Evolutionary conservation across 2,888 invertebrate species (phyloP), one percentile per base, ranked within the genome.

Genomic region (Xanthostigma xanthostigma): DNA sequence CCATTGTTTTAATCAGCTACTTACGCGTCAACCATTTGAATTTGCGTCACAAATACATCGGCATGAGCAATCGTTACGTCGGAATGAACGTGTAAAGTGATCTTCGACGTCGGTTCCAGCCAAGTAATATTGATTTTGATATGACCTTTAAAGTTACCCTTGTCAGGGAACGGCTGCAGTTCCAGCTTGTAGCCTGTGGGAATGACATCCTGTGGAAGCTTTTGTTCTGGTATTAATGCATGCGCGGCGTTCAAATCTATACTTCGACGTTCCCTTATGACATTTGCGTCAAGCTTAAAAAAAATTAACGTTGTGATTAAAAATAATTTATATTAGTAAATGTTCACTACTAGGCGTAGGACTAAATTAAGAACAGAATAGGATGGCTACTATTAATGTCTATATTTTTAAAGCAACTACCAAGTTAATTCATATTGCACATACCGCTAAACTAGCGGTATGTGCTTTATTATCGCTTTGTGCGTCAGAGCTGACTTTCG

Each of bases 161-260:
- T 76, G 37, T 75, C 76, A 0, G 80, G 66, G 51, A 76, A 76
- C 0, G 86, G 84, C 50, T 80, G 75, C 9, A 88, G 59, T 49
- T 80, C 74, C 35, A 88, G 58, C 17, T 73, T 70, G 61, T 88
- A 88, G 5, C 73, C 76, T 0, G 70, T 74, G 0, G 87, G 86
- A 35, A 73, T 66, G 2, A 85, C 71, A 34, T 76, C 71, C 50
- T 73, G 74, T 1, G 80, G 76, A 45, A 85, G 62, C 5, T 79
- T 72, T 2, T 70, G 72, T 53, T 82, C 82, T 54, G 78, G 73
- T 38, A 78, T 74, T 9, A 82, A 64, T 1, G 75, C 70, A 57
- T 81, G 76, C 0, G 82, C 76, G 52, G 82, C 80, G 56, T 82
- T 81, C 46, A 84, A 64, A 59, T 85, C 84, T 52, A 85, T 81